These are phyloP conservation scores for Cyprinodon variegatus DNA, from an alignment of 2,113 vertebrate genomes.

Conservation along the genomic window DNA sequence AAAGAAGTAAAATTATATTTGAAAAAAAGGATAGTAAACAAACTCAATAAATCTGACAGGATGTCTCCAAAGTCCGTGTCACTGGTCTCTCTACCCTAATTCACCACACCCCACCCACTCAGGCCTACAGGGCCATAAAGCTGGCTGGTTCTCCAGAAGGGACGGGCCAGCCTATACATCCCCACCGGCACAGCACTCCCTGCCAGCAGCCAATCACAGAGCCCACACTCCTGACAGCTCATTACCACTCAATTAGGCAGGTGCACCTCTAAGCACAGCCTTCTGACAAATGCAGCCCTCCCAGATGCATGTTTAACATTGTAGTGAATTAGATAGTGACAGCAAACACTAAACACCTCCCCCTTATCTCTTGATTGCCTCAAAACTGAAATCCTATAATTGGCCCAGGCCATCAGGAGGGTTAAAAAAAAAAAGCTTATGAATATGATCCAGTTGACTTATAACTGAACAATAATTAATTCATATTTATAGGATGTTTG, in stretches of 20 bases:
- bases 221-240: slow-evolving; percentile 74
- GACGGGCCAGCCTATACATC: slow-evolving; percentile 62
- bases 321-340: slow-evolving; percentile 73
- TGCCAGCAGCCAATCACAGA: slow-evolving; percentile 66
- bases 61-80: slow-evolving; percentile 41
- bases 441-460: slow-evolving; percentile 69
- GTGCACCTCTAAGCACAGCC: slow-evolving; percentile 70
- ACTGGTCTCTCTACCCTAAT: slow-evolving; percentile 66
- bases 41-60: slow-evolving; percentile 58
- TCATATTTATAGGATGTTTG: slow-evolving; percentile 74
- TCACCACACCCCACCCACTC: slow-evolving; percentile 64
- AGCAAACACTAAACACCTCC: slow-evolving; percentile 73
- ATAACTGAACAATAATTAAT: slow-evolving; percentile 79
- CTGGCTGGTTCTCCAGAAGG: slow-evolving; percentile 62
- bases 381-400: slow-evolving; percentile 78
- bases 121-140: slow-evolving; percentile 51
- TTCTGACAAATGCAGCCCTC: slow-evolving; percentile 68
- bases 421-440: slow-evolving; percentile 50
- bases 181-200: slow-evolving; percentile 64
- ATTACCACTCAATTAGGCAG: slow-evolving; percentile 83
- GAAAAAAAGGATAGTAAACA: slow-evolving; percentile 47
- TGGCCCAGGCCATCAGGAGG: slow-evolving; percentile 66
- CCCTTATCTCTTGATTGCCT: slow-evolving; percentile 77
- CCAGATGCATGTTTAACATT: slow-evolving; percentile 77
- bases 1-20: slow-evolving; percentile 27